A percentile compares a stretch with the other conserved stretches of the same genome.
Conservation (phyloP, 1,140 invertebrate genomes). For the Penaeus japonicus region DNA sequence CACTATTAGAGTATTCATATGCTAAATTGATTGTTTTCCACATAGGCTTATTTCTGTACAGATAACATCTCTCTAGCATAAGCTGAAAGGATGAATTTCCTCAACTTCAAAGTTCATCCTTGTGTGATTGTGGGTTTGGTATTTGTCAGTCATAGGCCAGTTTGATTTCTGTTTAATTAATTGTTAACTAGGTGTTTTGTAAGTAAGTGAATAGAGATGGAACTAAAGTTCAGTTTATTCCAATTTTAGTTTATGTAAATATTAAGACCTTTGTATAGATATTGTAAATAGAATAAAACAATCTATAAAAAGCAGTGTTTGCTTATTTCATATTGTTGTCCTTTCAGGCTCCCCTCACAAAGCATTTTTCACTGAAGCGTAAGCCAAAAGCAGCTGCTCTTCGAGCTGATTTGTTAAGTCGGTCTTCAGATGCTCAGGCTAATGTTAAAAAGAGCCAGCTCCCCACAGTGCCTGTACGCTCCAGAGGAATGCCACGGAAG, state of each 20-base stretch:
- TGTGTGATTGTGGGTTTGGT: too few species aligned
- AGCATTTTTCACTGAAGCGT: conserved; percentile 93
- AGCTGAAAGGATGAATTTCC: too few species aligned
- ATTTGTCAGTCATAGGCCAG: too few species aligned
- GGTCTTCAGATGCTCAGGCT: conserved; percentile 86
- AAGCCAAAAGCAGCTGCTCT: conserved; percentile 94
- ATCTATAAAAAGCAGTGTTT: not conserved
- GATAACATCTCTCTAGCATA: too few species aligned
- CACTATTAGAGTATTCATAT: too few species aligned
- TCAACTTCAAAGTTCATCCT: too few species aligned
- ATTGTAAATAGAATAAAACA: not conserved
- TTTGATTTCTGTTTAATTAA: too few species aligned
- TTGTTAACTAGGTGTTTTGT: not conserved
- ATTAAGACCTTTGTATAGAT: not conserved
- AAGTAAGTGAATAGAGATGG: too few species aligned
- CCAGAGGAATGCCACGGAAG: conserved; percentile 92
- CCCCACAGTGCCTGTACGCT: conserved; percentile 88
- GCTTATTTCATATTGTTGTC: not conserved
- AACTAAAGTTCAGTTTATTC: too few species aligned
- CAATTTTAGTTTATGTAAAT: too few species aligned
- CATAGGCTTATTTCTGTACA: too few species aligned
- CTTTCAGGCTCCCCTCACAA: conserved; percentile 68
- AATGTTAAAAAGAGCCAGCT: conserved; percentile 89
- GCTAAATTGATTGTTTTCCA: too few species aligned
- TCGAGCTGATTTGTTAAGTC: conserved; percentile 87